Evolutionary conservation across 2,113 vertebrate species (phyloP).

Genomic region (Catharus fuscescens): DNA sequence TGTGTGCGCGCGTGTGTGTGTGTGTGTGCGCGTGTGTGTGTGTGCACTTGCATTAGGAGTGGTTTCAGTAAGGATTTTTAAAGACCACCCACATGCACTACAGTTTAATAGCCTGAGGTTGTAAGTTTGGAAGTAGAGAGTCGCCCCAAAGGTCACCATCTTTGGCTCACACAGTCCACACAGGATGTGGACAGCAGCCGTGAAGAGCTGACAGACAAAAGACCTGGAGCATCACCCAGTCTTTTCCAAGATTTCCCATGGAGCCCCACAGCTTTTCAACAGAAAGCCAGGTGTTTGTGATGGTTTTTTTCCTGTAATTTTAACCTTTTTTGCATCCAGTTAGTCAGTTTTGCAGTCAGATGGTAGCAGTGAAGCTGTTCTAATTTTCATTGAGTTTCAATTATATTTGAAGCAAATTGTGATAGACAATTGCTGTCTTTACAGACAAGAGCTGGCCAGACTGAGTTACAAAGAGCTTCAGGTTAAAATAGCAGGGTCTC

Average conservation of each 20-base stretch:
- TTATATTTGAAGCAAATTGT: slow-evolving; percentile 21
- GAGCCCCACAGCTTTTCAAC: background rate
- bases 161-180: background rate
- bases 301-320: background rate
- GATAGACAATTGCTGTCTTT: slow-evolving; percentile 5
- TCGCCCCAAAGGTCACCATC: background rate
- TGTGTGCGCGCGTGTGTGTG: no score
- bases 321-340: background rate
- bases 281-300: background rate
- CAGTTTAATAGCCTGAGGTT: background rate
- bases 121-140: background rate
- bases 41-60: background rate
- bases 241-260: background rate
- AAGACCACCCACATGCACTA: background rate
- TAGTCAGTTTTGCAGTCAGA: background rate
- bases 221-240: background rate
- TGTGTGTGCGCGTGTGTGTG: no score
- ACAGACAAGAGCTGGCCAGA: background rate
- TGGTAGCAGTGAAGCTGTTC: background rate
- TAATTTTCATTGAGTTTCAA: slow-evolving; percentile 20
- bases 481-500: background rate
- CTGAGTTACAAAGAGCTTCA: background rate
- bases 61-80: background rate
- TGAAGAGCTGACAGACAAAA: background rate
- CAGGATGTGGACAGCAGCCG: rapidly evolving